Evolutionary conservation across 35 echinoderm and acorn worm species (phyloP).

Genomic region (Ophioderma brevispina): DNA sequence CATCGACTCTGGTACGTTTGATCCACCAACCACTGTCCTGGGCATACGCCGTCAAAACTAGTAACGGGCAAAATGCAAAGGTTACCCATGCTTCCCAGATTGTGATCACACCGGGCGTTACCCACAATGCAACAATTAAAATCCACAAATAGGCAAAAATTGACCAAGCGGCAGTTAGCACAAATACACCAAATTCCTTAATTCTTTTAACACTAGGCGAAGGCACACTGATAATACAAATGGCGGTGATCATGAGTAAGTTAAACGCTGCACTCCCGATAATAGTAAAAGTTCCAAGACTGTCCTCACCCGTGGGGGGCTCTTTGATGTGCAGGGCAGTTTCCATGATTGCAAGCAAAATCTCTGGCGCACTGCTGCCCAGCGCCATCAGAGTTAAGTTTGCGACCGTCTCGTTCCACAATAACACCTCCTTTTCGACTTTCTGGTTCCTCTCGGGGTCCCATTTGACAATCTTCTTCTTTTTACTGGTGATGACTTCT

Average conservation of each 20-base stretch:
- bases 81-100: constrained; percentile 96
- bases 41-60: constrained; percentile 81
- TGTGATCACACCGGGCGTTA: constrained; percentile 51
- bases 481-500: constrained; percentile 96
- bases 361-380: constrained; percentile 95
- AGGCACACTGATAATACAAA: constrained; percentile 86
- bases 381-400: constrained; percentile 97
- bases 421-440: constrained; percentile 80
- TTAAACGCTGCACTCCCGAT: constrained; percentile 97
- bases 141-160: constrained; percentile 99
- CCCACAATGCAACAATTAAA: constrained; percentile 70
- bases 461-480: constrained; percentile 81
- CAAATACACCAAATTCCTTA: constrained; percentile 96
- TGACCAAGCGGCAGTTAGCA: constrained; percentile 90
- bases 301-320: constrained; percentile 35
- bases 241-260: constrained; percentile 87
- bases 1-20: constrained; percentile 43
- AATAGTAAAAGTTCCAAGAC: constrained; percentile 92
- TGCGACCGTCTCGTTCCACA: constrained; percentile 97
- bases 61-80: constrained; percentile 68
- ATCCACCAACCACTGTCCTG: constrained; percentile 98
- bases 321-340: constrained; percentile 48
- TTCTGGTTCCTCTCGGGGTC: constrained; percentile 79
- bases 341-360: constrained; percentile 75
- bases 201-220: constrained; percentile 73